phyloP scores from a whole-genome alignment of 2,797 vertebrate species.

The Hyperoplus lanceolatus region DNA sequence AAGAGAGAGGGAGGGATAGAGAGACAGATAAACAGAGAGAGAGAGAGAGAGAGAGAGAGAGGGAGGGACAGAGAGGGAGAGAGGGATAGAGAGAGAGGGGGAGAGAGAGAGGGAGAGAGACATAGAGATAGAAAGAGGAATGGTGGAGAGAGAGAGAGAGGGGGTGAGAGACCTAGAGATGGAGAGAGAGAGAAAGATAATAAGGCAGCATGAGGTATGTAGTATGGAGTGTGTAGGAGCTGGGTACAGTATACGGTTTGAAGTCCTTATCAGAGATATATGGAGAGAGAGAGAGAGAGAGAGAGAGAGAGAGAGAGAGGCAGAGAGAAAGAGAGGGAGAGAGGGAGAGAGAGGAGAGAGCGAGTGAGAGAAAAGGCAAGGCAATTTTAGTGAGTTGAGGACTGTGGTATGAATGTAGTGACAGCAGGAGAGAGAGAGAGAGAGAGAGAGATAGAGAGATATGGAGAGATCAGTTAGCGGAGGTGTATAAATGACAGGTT shows the following conservation, averaged over 20 bases:
- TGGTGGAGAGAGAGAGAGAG: not conserved
- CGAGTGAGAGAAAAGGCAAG: not conserved
- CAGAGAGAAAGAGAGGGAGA: no score
- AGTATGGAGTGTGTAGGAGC: no score
- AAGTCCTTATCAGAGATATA: no score
- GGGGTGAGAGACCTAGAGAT: no score
- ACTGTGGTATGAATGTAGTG: not conserved
- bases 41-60: not conserved
- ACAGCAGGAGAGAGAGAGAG: not conserved
- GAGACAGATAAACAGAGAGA: no score
- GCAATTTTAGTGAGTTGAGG: not conserved
- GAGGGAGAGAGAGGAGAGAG: not conserved
- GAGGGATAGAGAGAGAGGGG: not conserved
- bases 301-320: conserved; percentile 4
- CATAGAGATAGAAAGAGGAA: no score
- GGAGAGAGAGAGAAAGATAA: no score
- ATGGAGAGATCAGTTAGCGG: conserved; percentile 3
- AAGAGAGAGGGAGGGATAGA: not conserved
- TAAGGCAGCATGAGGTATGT: no score
- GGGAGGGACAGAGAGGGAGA: not conserved
- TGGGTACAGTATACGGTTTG: no score
- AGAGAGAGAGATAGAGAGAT: not conserved
- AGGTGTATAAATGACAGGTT: conserved; percentile 30
- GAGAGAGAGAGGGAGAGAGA: not conserved
- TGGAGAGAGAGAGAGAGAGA: not conserved